A percentile compares a stretch with the other conserved stretches of the same genome.
Evolutionary conservation across 2,888 invertebrate genomes (phyloP).

Genomic region (Drosophila prolongata): DNA sequence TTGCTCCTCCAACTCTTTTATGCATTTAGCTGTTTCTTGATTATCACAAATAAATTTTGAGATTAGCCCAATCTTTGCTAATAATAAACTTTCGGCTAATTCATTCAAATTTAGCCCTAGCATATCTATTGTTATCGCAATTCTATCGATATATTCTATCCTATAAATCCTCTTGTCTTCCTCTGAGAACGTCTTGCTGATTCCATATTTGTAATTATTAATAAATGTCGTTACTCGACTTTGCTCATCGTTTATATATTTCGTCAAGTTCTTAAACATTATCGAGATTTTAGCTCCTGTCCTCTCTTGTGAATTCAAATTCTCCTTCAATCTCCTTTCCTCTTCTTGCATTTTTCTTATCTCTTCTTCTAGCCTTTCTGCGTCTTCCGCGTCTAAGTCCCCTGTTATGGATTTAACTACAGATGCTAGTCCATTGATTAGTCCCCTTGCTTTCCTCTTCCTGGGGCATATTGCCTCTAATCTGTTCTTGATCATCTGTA

Average conservation of each 20-base stretch:
- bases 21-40: too few relatives aligned
- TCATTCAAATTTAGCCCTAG: not conserved
- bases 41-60: not conserved
- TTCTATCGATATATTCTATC: slow-evolving; percentile 1
- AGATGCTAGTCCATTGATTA: too few relatives aligned
- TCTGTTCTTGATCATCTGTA: not conserved
- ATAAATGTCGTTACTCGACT: not conserved
- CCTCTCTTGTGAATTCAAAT: not conserved
- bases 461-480: not conserved
- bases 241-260: not conserved
- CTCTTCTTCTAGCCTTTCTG: too few relatives aligned
- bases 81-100: slow-evolving; percentile 1
- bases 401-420: too few relatives aligned
- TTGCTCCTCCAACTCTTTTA: too few relatives aligned
- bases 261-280: not conserved
- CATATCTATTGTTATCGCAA: slow-evolving; percentile 1
- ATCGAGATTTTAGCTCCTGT: not conserved
- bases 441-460: not conserved
- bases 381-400: too few relatives aligned
- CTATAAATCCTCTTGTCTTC: not conserved
- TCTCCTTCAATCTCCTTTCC: not conserved
- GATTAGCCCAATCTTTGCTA: not conserved
- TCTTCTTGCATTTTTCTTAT: not conserved
- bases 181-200: not conserved
- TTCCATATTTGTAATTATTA: not conserved